Evolutionary conservation across 1,140 invertebrate genomes (phyloP), one percentile per base, ranked within the genome.

Genomic region (Pseudomyrmex sp.): DNA sequence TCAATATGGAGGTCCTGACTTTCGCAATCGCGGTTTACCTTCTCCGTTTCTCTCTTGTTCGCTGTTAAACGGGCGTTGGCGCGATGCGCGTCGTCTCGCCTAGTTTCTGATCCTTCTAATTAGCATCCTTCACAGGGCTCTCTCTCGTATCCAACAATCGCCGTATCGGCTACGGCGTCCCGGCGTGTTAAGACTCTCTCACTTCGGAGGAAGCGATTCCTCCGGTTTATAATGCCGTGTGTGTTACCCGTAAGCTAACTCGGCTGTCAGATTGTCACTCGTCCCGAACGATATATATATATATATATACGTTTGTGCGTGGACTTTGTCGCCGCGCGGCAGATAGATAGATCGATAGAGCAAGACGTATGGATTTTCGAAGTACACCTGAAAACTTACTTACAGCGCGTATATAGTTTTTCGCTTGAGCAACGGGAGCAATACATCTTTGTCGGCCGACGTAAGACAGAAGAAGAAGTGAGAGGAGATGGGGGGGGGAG

Each of bases 381-480:
- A 87, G 86, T 84, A 88, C 56, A 76, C 54, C 62, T 23, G 74
- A 58, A 46, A 84, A 79, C 73, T 83, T 87, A 83, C 70, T 83
- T 65, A 73, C 80, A 82, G 23, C 66, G 83, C 82, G 85, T 87
- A 84, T 88, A 88, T 58, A 65, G 59, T 87, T 88, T 77, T 77
- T 82, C 85, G 50, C 59, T 73, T 85, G 26, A 63, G 54, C 54
- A 26, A 35, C 72, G 56, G 59, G 61, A 65, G 73, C 85, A 20
- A 88, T 87, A 65, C 52, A 83, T 88, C 85, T 88, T 88, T 88
- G 76, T 87, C 86, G 86, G 83, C 74, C 80, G 70, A 70, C 35
- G 63, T 80, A 61, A 72, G 52, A 88, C 72, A 69, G 65, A 52
- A 70, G 83, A 48, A 35, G 5, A 18, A 18, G 35, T n/a, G 23